phyloP scores from a whole-genome alignment of 2,888 invertebrate genomes.

The Lucinisca nassula region DNA sequence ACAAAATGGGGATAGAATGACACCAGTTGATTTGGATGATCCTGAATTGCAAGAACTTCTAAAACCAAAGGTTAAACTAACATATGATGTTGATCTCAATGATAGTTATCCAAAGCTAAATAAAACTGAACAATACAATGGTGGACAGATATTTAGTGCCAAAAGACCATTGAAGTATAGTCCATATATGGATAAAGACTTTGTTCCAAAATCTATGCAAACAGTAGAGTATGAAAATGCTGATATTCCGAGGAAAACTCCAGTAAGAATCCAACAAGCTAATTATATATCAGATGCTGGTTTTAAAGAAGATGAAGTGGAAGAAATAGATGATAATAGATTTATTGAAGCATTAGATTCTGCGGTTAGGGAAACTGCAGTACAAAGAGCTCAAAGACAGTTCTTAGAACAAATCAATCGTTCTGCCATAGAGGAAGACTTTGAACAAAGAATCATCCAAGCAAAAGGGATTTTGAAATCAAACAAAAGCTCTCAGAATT shows the following conservation, averaged over 20 bases:
- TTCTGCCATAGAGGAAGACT: constrained; percentile 44
- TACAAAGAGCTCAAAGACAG: constrained; percentile 61
- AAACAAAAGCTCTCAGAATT: constrained; percentile 72
- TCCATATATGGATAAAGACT: constrained; percentile 73
- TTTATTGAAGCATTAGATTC: constrained; percentile 73
- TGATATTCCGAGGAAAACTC: background rate
- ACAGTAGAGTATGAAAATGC: constrained; percentile 29
- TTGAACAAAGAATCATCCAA: constrained; percentile 53
- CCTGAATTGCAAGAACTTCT: constrained; percentile 73
- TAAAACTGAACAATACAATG: constrained; percentile 21
- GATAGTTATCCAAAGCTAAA: constrained; percentile 62
- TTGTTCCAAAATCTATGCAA: constrained; percentile 48
- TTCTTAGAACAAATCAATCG: constrained; percentile 70
- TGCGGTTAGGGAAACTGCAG: constrained; percentile 70
- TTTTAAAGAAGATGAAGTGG: constrained; percentile 49
- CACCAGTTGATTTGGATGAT: constrained; percentile 70
- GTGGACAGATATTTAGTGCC: constrained; percentile 34
- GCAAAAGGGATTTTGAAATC: constrained; percentile 73
- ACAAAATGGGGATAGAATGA: constrained; percentile 47
- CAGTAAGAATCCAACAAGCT: background rate
- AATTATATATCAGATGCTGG: constrained; percentile 40
- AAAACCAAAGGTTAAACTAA: constrained; percentile 66
- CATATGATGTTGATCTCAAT: constrained; percentile 70
- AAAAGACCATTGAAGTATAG: constrained; percentile 68
- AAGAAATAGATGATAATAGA: constrained; percentile 65